Evolutionary conservation across 37 sponge, comb jelly and placozoan species (phyloP).

Genomic region (Ephydatia muelleri): DNA sequence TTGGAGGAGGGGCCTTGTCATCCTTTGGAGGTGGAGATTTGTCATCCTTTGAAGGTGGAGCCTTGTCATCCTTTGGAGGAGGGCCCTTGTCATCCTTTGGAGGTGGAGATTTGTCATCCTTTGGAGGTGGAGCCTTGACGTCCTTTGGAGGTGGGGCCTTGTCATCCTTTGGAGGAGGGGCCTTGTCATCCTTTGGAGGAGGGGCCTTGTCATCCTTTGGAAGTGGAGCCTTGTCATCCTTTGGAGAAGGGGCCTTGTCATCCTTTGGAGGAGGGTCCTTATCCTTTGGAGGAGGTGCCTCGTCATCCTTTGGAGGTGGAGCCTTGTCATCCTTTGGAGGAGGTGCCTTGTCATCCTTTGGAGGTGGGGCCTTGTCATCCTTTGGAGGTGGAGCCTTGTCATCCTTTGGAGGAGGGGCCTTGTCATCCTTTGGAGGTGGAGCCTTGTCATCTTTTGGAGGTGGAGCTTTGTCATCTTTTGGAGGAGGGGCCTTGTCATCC

Average conservation of each 20-base stretch:
- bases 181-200: background rate
- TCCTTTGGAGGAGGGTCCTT: background rate
- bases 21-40: background rate
- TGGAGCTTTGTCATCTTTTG: background rate
- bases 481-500: background rate
- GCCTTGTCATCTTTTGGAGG: background rate
- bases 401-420: background rate
- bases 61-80: background rate
- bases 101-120: background rate
- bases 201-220: background rate
- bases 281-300: background rate
- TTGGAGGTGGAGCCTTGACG: background rate
- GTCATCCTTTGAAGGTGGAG: background rate
- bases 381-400: background rate
- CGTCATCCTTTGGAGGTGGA: background rate
- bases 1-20: background rate
- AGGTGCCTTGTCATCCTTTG: background rate
- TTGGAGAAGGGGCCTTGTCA: background rate
- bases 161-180: background rate
- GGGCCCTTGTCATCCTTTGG: background rate
- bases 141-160: background rate
- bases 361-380: background rate
- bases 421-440: background rate
- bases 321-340: background rate
- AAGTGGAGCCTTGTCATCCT: background rate